Percentiles rank a stretch among this genome's conserved stretches.
Evolutionary conservation across 2,113 vertebrate genomes (phyloP).

Genomic region (Corythoichthys intestinalis): DNA sequence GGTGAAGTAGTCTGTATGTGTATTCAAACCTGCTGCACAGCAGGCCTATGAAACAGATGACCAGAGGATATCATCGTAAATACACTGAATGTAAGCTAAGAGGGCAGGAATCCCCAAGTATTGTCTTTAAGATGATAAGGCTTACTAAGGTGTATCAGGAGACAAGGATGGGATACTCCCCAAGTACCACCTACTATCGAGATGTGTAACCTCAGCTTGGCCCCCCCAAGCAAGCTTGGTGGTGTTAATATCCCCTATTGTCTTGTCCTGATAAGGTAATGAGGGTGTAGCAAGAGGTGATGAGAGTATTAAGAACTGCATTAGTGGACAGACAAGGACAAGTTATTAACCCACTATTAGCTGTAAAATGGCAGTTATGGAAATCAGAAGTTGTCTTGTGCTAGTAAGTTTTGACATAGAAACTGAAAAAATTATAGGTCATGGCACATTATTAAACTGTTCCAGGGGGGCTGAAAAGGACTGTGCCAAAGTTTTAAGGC

Average conservation of each 20-base stretch:
- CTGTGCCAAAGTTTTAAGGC: too few species aligned
- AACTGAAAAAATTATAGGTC: neutral
- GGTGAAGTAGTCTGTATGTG: constrained; percentile 37
- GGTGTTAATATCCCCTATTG: constrained; percentile 63
- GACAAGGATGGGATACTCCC: constrained; percentile 38
- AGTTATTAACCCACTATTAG: constrained; percentile 33
- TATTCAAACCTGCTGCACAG: constrained; percentile 32
- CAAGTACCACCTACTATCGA: constrained; percentile 61
- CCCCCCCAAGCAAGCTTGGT: constrained; percentile 33
- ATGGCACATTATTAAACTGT: neutral
- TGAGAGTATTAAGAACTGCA: constrained; percentile 50
- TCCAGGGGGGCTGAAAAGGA: too few species aligned
- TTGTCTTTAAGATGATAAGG: constrained; percentile 67
- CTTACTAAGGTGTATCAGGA: constrained; percentile 58
- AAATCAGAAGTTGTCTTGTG: constrained; percentile 15
- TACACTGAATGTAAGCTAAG: constrained; percentile 22
- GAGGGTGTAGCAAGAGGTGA: constrained; percentile 51
- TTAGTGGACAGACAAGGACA: constrained; percentile 53
- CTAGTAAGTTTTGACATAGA: constrained; percentile 13
- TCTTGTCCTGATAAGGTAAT: constrained; percentile 72
- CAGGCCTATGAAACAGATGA: constrained; percentile 45
- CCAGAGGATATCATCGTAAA: constrained; percentile 52
- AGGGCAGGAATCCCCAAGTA: constrained; percentile 40
- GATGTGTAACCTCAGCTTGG: constrained; percentile 59
- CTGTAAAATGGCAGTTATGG: constrained; percentile 7